Evolutionary conservation across 1,140 invertebrate genomes (phyloP).

Genomic region (Theocolax elegans): DNA sequence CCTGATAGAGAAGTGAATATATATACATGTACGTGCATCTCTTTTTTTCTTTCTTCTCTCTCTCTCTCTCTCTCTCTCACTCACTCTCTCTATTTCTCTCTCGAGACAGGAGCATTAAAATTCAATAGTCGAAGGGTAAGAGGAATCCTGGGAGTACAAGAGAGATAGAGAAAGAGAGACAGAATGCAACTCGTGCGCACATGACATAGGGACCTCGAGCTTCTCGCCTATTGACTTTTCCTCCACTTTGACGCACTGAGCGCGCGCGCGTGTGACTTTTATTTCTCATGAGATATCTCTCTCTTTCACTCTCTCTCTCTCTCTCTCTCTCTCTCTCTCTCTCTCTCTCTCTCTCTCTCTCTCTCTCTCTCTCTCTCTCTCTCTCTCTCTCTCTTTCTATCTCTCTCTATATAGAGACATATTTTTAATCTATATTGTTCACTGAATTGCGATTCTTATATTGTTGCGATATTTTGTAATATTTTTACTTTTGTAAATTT

Average conservation of each 20-base stretch:
- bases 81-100: background rate
- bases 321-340: no score
- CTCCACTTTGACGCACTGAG: background rate
- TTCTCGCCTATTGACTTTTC: background rate
- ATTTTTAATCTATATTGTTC: no score
- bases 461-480: no score
- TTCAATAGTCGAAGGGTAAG: slow-evolving; percentile 51
- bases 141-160: slow-evolving; percentile 47
- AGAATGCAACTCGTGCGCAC: background rate
- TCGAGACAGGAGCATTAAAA: slow-evolving; percentile 49
- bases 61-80: background rate
- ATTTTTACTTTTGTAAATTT: no score
- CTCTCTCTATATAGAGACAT: no score
- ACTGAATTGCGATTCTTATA: no score
- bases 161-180: no score
- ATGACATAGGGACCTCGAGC: background rate
- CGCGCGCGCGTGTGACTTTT: background rate
- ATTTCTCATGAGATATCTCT: background rate
- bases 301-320: no score
- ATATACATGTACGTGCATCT: background rate
- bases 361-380: no score
- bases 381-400: no score
- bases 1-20: background rate
- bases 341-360: no score
- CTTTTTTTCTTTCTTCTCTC: no score